phyloP scores from a whole-genome alignment of 1,140 invertebrate genomes.

The Coenobita brevimanus region DNA sequence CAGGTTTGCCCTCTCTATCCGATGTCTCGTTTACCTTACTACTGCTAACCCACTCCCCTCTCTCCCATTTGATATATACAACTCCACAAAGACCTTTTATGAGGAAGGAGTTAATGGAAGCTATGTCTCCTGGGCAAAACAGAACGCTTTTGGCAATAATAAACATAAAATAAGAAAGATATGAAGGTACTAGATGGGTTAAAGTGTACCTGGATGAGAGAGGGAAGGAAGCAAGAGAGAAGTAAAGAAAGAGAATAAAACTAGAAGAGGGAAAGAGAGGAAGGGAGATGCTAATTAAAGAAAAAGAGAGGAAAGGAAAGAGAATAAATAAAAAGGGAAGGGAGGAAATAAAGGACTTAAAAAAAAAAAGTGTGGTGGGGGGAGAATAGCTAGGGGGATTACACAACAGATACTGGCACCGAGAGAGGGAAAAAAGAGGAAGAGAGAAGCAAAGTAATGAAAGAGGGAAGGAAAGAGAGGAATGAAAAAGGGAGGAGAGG shows the following conservation, averaged over 20 bases:
- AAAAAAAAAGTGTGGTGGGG: not conserved
- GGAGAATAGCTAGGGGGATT: not conserved
- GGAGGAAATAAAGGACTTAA: not conserved
- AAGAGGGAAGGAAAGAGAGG: no score
- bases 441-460: not conserved
- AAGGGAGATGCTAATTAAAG: not conserved
- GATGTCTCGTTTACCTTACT: no score
- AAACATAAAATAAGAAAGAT: not conserved
- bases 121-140: no score
- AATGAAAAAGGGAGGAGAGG: not conserved
- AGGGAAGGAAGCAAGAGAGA: not conserved
- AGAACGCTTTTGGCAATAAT: no score
- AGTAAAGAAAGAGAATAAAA: not conserved
- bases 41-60: no score
- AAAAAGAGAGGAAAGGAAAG: no score
- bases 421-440: no score
- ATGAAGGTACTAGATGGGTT: not conserved
- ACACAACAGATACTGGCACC: not conserved
- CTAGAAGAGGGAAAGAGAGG: not conserved
- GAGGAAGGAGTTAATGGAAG: no score
- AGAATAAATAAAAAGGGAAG: not conserved
- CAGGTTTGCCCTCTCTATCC: no score
- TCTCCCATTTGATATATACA: no score
- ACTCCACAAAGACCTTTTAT: no score
- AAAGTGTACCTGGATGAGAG: not conserved